Conservation (phyloP, 2,888 invertebrate species). For the Chrysomela aeneicollis region DNA sequence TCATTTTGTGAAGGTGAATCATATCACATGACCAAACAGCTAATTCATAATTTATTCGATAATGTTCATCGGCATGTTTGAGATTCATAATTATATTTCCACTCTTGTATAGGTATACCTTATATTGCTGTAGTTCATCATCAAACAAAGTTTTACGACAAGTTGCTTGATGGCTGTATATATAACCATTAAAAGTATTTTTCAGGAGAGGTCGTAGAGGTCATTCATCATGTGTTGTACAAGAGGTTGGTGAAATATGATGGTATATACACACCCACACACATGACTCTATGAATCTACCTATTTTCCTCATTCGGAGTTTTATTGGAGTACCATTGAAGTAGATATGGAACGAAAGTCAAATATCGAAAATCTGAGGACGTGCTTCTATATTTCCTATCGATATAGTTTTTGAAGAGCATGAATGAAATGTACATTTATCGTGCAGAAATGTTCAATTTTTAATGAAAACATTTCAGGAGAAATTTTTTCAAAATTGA, state of each 20-base stretch:
- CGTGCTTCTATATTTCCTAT: too few species aligned
- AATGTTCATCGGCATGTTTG: neutral
- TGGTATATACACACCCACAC: neutral
- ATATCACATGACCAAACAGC: neutral
- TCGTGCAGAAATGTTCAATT: too few species aligned
- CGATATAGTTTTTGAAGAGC: too few species aligned
- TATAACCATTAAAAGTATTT: conserved; percentile 27
- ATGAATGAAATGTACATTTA: too few species aligned
- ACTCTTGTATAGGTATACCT: neutral
- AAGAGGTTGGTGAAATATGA: neutral
- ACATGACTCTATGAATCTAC: too few species aligned
- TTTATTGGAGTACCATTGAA: too few species aligned
- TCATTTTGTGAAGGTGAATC: neutral
- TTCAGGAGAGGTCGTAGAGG: conserved; percentile 23
- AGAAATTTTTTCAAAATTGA: too few species aligned
- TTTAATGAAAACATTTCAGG: too few species aligned
- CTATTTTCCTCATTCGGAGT: too few species aligned
- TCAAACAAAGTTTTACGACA: conserved; percentile 29
- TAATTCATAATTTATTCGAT: neutral
- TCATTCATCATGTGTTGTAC: conserved; percentile 4
- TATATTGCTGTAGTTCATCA: conserved; percentile 17
- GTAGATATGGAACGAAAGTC: too few species aligned
- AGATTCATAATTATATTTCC: neutral
- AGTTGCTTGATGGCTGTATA: conserved; percentile 22
- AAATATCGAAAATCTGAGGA: too few species aligned